Evolutionary conservation across 2,797 vertebrate genomes (phyloP).

Genomic region (Coendou prehensilis): DNA sequence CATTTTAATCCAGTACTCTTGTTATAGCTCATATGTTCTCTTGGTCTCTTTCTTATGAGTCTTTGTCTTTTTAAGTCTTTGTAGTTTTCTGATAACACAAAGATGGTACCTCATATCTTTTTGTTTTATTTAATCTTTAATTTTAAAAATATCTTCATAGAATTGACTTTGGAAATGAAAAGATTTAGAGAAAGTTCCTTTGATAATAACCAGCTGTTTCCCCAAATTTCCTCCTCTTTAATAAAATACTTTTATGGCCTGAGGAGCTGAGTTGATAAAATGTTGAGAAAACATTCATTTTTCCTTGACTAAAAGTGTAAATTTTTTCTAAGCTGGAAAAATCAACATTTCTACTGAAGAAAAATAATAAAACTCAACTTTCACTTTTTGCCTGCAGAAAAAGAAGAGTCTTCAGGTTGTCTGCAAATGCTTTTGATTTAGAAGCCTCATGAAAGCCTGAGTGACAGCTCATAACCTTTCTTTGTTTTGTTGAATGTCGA

Average conservation of each 20-base stretch:
- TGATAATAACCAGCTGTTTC: slow-evolving; percentile 58
- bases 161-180: slow-evolving; percentile 83
- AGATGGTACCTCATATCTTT: slow-evolving; percentile 81
- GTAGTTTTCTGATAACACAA: slow-evolving; percentile 88
- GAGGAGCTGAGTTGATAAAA: slow-evolving; percentile 56
- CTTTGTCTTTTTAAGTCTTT: slow-evolving; percentile 90
- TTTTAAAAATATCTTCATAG: slow-evolving; percentile 82
- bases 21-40: slow-evolving; percentile 91
- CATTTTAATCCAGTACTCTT: slow-evolving; percentile 93
- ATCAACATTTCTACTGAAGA: slow-evolving; percentile 77
- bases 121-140: slow-evolving; percentile 76
- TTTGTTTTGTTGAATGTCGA: slow-evolving; percentile 59
- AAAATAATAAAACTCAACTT: slow-evolving; percentile 79
- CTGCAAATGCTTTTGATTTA: slow-evolving; percentile 61
- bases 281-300: slow-evolving; percentile 33
- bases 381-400: slow-evolving; percentile 56
- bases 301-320: slow-evolving; percentile 78
- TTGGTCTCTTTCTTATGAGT: slow-evolving; percentile 90
- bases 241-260: slow-evolving; percentile 50
- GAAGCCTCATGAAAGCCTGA: neutral
- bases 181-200: slow-evolving; percentile 80
- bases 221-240: neutral
- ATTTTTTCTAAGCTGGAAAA: slow-evolving; percentile 82
- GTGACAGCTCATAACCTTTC: neutral
- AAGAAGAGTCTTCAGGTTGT: slow-evolving; percentile 64